Conservation (phyloP, 2,888 invertebrate genomes). For the Troilus luridus region DNA sequence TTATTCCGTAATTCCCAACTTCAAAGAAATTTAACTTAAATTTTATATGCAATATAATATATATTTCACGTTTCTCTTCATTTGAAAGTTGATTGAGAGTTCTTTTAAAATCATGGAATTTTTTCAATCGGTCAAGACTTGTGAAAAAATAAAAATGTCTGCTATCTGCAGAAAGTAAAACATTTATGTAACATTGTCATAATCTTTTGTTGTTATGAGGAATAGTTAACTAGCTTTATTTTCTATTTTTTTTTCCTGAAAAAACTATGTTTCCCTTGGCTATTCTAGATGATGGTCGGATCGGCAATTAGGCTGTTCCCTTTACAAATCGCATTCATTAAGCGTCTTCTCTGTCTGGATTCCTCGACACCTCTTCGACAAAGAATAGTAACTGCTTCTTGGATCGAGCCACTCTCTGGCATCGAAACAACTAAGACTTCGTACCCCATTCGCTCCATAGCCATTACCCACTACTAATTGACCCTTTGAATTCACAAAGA, state of each 20-base stretch:
- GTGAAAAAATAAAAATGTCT: too few relatives aligned
- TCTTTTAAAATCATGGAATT: too few relatives aligned
- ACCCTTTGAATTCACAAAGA: constrained; percentile 17
- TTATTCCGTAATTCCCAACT: too few relatives aligned
- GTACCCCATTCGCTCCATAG: background rate
- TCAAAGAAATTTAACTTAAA: too few relatives aligned
- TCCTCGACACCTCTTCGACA: background rate
- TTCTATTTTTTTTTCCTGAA: background rate
- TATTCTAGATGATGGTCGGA: background rate
- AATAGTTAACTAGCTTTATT: too few relatives aligned
- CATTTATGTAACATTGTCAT: too few relatives aligned
- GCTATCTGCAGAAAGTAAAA: too few relatives aligned
- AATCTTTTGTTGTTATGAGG: too few relatives aligned
- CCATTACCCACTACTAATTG: constrained; percentile 1
- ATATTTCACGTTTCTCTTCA: too few relatives aligned
- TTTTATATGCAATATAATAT: too few relatives aligned
- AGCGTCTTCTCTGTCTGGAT: background rate
- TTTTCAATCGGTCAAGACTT: too few relatives aligned
- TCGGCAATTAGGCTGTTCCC: background rate
- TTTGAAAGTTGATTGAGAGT: too few relatives aligned
- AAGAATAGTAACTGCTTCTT: constrained; percentile 2
- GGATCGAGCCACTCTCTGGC: constrained; percentile 3
- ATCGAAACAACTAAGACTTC: background rate
- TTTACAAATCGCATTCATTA: background rate
- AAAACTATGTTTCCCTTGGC: background rate